Conservation (phyloP, 1,140 invertebrate genomes). For the Drosophila tani region DNA sequence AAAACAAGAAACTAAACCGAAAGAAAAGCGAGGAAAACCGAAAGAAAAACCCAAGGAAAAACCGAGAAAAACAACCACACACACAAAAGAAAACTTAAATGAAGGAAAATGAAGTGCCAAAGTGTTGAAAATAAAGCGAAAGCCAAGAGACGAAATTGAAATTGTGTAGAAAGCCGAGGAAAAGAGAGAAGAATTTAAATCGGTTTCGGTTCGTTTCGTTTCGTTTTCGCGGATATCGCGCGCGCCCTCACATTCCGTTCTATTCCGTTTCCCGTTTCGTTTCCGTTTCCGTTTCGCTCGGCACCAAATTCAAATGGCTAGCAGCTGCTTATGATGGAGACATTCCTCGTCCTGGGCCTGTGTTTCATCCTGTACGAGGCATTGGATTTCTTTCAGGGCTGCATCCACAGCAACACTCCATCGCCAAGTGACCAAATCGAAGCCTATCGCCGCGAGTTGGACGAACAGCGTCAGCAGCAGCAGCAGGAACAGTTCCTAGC, state of each 20-base stretch:
- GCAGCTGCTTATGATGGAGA: constrained; percentile 85
- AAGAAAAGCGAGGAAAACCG: background rate
- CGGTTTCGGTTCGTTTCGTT: constrained; percentile 33
- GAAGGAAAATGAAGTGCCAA: constrained; percentile 75
- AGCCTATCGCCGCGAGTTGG: constrained; percentile 82
- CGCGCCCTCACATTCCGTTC: constrained; percentile 12
- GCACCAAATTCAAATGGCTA: constrained; percentile 71
- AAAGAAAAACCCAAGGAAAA: constrained; percentile 27
- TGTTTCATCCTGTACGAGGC: constrained; percentile 85
- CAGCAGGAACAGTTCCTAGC: constrained; percentile 83
- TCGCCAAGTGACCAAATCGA: constrained; percentile 81
- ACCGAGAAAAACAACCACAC: constrained; percentile 9
- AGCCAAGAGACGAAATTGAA: constrained; percentile 37
- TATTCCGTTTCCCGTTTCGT: constrained; percentile 16
- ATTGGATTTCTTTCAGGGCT: constrained; percentile 85
- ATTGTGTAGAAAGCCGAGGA: constrained; percentile 1
- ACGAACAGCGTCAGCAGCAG: constrained; percentile 84
- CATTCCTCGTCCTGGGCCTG: constrained; percentile 85
- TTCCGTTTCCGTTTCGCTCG: constrained; percentile 42
- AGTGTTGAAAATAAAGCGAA: constrained; percentile 63
- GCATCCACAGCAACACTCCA: constrained; percentile 80
- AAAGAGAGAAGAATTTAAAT: constrained; percentile 8
- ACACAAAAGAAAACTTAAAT: constrained; percentile 44
- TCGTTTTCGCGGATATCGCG: constrained; percentile 6
- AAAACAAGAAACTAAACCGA: background rate